Evolutionary conservation across 2,113 vertebrate species (phyloP).

Genomic region (Crotalus tigris): DNA sequence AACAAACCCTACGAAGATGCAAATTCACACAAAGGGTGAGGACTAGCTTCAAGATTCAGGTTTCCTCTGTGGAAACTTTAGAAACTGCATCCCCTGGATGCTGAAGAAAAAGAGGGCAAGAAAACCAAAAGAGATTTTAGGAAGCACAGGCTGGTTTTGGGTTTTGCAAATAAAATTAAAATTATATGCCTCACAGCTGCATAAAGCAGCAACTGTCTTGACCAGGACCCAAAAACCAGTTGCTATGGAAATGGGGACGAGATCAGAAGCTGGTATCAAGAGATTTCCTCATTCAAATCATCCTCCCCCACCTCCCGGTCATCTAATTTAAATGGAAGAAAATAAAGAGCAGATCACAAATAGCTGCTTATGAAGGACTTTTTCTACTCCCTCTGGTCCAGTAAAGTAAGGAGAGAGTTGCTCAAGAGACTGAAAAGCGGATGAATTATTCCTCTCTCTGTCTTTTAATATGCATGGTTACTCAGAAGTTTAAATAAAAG

Average conservation of each 20-base stretch:
- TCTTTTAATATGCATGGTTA: not conserved
- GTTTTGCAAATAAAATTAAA: not conserved
- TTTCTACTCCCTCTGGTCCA: not conserved
- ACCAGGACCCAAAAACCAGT: not conserved
- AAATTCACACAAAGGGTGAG: not conserved
- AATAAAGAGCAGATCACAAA: not conserved
- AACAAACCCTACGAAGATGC: not conserved
- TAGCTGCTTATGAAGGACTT: not conserved
- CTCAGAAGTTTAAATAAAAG: not conserved
- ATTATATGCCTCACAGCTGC: not conserved
- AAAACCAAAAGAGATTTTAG: rapidly evolving
- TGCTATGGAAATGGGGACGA: not conserved
- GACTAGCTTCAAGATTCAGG: not conserved
- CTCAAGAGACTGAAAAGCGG: not conserved
- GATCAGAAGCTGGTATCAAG: not conserved
- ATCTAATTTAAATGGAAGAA: not conserved
- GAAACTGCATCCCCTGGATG: not conserved
- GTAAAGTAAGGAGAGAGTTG: not conserved
- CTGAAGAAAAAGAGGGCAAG: not conserved
- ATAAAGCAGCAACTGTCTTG: rapidly evolving
- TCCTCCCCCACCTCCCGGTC: not conserved
- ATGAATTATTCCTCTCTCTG: not conserved
- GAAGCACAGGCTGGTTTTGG: not conserved
- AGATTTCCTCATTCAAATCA: rapidly evolving
- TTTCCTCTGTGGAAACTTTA: not conserved